Conservation (phyloP, 2,888 invertebrate genomes). For the Apamea monoglypha region DNA sequence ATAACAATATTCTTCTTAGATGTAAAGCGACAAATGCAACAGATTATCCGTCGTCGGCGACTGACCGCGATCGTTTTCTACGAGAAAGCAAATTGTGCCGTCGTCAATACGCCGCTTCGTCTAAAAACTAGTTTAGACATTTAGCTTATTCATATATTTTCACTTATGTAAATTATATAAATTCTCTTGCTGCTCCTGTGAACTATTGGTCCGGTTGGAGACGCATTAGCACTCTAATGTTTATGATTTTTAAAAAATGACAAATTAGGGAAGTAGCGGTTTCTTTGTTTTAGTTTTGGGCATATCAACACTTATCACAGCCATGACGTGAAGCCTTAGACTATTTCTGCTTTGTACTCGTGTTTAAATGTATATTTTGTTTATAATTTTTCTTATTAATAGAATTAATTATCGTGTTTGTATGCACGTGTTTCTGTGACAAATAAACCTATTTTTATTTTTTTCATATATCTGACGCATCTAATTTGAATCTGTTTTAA, state of each 20-base stretch:
- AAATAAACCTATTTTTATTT: too few species aligned
- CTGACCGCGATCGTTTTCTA: conserved; percentile 72
- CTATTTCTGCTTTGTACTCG: too few species aligned
- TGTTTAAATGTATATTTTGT: too few species aligned
- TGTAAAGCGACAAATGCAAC: conserved; percentile 54
- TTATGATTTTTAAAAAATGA: conserved; percentile 30
- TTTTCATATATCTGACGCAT: not conserved
- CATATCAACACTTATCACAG: not conserved
- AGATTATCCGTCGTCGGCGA: conserved; percentile 54
- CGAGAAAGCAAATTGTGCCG: conserved; percentile 82
- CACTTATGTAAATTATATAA: conserved; percentile 87
- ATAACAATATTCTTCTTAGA: conserved; percentile 60
- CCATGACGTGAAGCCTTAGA: too few species aligned
- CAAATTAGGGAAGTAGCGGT: conserved; percentile 13
- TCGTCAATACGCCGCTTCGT: conserved; percentile 48
- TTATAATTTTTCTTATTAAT: too few species aligned
- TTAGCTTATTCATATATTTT: conserved; percentile 83
- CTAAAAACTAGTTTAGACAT: conserved; percentile 76
- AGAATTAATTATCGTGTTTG: too few species aligned
- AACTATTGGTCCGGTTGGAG: conserved; percentile 78
- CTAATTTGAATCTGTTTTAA: conserved; percentile 18
- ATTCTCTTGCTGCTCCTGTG: conserved; percentile 75
- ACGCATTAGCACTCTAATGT: conserved; percentile 53
- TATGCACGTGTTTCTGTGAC: too few species aligned
- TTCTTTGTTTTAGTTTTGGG: conserved; percentile 10